phyloP scores from a whole-genome alignment of 1,140 invertebrate species.

The Plutomurus gul region DNA sequence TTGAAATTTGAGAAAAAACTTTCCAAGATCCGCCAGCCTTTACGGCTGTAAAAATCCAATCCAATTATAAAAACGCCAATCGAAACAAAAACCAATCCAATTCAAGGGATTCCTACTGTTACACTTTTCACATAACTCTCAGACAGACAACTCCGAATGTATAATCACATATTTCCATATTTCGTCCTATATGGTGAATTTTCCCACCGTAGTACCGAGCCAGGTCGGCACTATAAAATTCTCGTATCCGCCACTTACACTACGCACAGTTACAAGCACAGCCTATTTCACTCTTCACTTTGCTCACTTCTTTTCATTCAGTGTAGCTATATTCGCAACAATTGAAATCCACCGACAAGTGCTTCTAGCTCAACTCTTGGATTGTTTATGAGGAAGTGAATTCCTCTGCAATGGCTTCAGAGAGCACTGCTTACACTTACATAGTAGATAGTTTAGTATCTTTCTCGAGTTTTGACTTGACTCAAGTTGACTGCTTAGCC shows the following conservation, averaged over 20 bases:
- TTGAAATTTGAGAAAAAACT: neutral
- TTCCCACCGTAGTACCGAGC: neutral
- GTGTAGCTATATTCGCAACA: neutral
- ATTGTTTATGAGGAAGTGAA: slow-evolving; percentile 36
- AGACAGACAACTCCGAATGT: neutral
- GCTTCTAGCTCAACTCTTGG: slow-evolving; percentile 14
- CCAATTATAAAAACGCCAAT: neutral
- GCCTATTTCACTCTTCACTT: slow-evolving; percentile 10
- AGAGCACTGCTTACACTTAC: neutral
- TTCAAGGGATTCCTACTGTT: neutral
- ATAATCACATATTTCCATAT: slow-evolving; percentile 17
- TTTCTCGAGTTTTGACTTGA: slow-evolving; percentile 21
- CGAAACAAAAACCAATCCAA: neutral
- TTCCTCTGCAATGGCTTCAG: slow-evolving; percentile 12
- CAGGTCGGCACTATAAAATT: neutral
- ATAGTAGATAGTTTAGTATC: neutral
- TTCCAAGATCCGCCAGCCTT: neutral
- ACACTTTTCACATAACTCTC: slow-evolving; percentile 17
- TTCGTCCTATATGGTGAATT: neutral
- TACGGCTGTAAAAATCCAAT: neutral
- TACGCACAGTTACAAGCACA: neutral
- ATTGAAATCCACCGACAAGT: slow-evolving; percentile 19
- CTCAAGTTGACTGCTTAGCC: no score
- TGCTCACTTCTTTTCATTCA: neutral
- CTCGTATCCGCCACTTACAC: neutral